These are phyloP conservation scores for Anthophora plumipes DNA, from an alignment of 2,888 invertebrate genomes.

Conservation along the genomic window DNA sequence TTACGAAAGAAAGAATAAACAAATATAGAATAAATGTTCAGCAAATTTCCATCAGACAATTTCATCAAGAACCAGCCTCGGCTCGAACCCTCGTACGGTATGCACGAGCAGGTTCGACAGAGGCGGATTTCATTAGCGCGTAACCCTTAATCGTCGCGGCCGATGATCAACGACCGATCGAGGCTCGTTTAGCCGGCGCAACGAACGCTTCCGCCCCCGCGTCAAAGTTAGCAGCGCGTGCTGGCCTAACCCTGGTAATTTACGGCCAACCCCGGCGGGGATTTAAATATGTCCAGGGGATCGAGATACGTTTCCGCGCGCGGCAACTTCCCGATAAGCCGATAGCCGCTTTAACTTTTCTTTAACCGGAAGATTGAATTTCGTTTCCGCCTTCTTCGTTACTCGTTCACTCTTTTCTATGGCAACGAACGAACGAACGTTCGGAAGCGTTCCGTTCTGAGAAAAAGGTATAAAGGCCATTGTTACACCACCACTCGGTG, in stretches of 20 bases:
- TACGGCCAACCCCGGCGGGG: slow-evolving; percentile 62
- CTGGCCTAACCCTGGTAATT: slow-evolving; percentile 66
- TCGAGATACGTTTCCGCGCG: slow-evolving; percentile 66
- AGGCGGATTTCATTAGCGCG: slow-evolving; percentile 55
- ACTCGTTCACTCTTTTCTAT: slow-evolving; percentile 22
- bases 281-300: slow-evolving; percentile 71
- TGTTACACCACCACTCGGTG: slow-evolving; percentile 59
- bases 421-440: slow-evolving; percentile 20
- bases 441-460: slow-evolving; percentile 43
- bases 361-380: slow-evolving; percentile 71
- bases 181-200: slow-evolving; percentile 46
- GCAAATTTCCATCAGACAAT: not conserved
- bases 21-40: not conserved
- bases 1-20: not conserved
- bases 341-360: slow-evolving; percentile 72
- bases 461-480: slow-evolving; percentile 59
- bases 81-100: not conserved
- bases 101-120: slow-evolving; percentile 3
- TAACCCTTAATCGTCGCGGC: slow-evolving; percentile 50
- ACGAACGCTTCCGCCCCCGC: slow-evolving; percentile 32
- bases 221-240: slow-evolving; percentile 56
- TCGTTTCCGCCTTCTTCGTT: slow-evolving; percentile 17
- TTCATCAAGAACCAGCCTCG: not conserved
- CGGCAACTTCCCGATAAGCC: slow-evolving; percentile 71
- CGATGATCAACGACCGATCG: slow-evolving; percentile 57